Evolutionary conservation across 2,888 invertebrate species (phyloP), one percentile per base, ranked within the genome.

Genomic region (Pterostichus madidus): DNA sequence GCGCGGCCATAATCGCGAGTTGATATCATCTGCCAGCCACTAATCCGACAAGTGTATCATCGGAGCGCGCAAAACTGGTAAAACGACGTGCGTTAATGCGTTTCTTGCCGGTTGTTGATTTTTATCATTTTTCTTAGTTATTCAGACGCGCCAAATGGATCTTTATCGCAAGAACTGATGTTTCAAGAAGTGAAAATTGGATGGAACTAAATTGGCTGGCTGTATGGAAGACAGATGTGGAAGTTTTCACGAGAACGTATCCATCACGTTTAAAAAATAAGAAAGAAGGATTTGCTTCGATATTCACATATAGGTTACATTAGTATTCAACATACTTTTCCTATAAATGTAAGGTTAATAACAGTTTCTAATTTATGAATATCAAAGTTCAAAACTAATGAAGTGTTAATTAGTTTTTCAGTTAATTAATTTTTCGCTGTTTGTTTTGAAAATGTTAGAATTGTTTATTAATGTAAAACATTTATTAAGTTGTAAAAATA

Each of bases 71-170:
- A 31, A 24, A 59, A 39, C 35, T 68, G 5, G 35, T 68, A 39
- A 35, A 68, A 39, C 39, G 10, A 13, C 59, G 64, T 44, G 75
- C 52, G 32, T 49, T 80, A 80, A 80, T 80, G 80, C 52, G 75
- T 81, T 80, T 81, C 44, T 81, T 68, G 15, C 24, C 10, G 31
- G 24, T 32, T 81, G 44, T 53, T 73, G 59, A 44, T 44, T 81
- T 59, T 81, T 52, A 46, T 75, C 81, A 81, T 81, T 81, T 81
- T 81, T 81, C 81, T 81, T 75, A 75, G 73, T 81, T 81, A 81
- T 81, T 39, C 59, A 24, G 75, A 59, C 75, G 73, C 32, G 11
- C 44, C 75, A 56, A 81, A 81, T 81, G 46, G 73, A 46, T 73
- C 81, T 73, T 75, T 81, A 75, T 81, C 44, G 44, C 31, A 24